Evolutionary conservation across 2,113 vertebrate species (phyloP).

Genomic region (Canis aureus): DNA sequence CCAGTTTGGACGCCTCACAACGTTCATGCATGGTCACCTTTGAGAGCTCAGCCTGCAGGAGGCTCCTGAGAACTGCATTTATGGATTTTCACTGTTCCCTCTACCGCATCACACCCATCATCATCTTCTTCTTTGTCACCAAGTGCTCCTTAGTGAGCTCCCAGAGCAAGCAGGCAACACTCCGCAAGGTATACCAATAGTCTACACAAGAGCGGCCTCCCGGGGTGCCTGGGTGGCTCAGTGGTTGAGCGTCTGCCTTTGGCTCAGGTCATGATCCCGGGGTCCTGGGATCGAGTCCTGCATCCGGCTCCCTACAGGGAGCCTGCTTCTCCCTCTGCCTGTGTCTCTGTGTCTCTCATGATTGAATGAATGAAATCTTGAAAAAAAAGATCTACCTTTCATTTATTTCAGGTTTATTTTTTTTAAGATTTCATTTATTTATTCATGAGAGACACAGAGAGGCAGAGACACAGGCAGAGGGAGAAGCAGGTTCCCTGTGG

Average conservation of each 20-base stretch:
- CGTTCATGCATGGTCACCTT: neutral
- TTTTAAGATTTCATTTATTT: no score
- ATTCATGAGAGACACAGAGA: no score
- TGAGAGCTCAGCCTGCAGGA: neutral
- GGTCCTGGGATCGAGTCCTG: no score
- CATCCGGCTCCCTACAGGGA: no score
- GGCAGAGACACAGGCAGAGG: no score
- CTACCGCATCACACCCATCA: neutral
- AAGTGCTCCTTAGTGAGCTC: neutral
- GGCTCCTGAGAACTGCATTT: neutral
- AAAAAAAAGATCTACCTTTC: neutral
- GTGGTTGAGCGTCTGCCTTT: no score
- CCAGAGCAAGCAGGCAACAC: neutral
- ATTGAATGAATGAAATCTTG: no score
- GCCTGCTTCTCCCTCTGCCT: no score
- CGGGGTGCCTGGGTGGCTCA: no score
- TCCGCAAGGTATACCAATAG: neutral
- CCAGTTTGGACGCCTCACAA: neutral
- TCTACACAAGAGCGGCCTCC: neutral
- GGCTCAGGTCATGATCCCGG: no score
- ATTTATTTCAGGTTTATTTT: neutral
- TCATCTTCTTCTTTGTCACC: neutral
- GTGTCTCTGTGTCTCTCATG: no score
- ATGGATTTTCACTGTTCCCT: neutral
- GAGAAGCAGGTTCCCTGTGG: no score